Percentiles rank a stretch among this genome's conserved stretches.
Evolutionary conservation across 2,113 vertebrate genomes (phyloP).

Genomic region (Nesoenas mayeri): DNA sequence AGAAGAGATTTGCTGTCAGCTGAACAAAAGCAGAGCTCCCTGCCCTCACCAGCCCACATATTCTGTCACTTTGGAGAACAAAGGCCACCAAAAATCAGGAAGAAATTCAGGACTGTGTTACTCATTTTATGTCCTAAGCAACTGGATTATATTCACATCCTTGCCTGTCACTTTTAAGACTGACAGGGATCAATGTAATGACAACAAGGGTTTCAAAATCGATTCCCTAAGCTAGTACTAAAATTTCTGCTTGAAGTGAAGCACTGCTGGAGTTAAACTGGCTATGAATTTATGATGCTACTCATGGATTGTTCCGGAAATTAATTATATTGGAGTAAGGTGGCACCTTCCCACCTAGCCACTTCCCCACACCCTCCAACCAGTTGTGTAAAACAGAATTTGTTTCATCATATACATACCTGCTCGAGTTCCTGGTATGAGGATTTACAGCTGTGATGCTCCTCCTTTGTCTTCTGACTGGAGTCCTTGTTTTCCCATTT

Average conservation of each 20-base stretch:
- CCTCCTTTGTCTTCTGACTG: constrained; percentile 80
- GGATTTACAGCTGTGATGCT: constrained; percentile 77
- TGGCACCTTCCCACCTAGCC: neutral
- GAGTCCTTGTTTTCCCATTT: constrained; percentile 94
- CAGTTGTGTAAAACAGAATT: neutral
- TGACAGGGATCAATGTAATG: neutral
- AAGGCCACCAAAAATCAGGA: neutral
- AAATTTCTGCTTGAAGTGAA: neutral
- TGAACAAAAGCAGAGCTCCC: neutral
- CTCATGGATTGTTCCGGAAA: neutral
- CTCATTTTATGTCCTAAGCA: neutral
- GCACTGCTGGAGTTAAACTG: neutral
- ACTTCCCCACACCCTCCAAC: neutral
- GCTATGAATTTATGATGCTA: neutral
- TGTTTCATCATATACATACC: constrained; percentile 63
- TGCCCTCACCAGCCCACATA: rapidly evolving
- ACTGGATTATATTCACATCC: neutral
- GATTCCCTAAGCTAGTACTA: neutral
- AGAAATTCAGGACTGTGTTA: neutral
- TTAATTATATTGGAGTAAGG: neutral
- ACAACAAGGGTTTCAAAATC: neutral
- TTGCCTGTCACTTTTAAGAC: neutral
- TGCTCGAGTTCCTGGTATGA: constrained; percentile 84
- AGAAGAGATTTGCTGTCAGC: neutral
- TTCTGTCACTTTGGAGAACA: neutral